Base-by-base conservation (phyloP, 1,140 invertebrate species). In the Drosophila malerkotliana region DNA sequence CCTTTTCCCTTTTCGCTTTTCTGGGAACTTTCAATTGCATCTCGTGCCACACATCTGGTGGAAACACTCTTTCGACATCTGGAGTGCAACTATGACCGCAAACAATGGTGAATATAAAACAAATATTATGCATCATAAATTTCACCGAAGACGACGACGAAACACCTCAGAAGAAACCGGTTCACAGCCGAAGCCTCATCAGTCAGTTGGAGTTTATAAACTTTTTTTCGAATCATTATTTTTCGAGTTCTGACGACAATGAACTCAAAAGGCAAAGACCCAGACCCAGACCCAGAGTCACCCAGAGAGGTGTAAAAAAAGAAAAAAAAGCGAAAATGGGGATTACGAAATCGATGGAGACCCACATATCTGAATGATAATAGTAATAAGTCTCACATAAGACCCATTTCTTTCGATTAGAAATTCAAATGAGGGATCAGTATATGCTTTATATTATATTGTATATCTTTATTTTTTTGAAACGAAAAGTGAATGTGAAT, bases 111-210 rank as follows among this genome's bases (percentile, higher is more conserved):
- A 68, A 74, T 78, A 82, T 78, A 82, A 82, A 74, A 63, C 71
- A 68, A 66, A 52, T 59, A 72, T 82, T 72, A 87, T 82, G 82
- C 82, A 62, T 79, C 83, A 82, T 87, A 88, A 87, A 87, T 88
- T 87, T 87, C 82, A 85, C 82, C 61, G 68, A 18, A 18, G 18
- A 56, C 55, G 28, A 56, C 55, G 28, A 56, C 59, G 57, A 49
- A 39, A 72, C 48, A 61, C 26, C 26, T 4, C 5, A 21, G 48
- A 32, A 58, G 45, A 74, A 79, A 62, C 68, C 58, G 56, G 55
- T 54, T 39, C 59, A 55, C 14, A 45, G 21, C 21, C 21, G 3
- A 7, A 39, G 8, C 39, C 0, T 41, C 39, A 41, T 41, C 39
- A 41, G 12, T 41, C 39, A n/a, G n/a, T 14, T 15, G n/a, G 10